A percentile compares a stretch with the other conserved stretches of the same genome.
Conservation (phyloP, 2,113 vertebrate species). For the Neotoma lepida region DNA sequence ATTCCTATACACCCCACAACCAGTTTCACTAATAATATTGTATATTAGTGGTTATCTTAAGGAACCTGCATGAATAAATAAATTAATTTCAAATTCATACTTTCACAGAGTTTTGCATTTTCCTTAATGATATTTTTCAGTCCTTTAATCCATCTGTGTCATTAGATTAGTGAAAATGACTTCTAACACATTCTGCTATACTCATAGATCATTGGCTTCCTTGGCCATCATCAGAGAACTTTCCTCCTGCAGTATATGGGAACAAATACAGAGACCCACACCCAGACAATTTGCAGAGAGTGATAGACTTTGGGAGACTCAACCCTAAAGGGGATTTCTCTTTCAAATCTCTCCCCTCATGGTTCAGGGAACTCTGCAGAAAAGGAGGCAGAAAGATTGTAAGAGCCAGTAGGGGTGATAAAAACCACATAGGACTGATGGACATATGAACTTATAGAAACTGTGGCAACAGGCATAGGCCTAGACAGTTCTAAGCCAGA, state of each 20-base stretch:
- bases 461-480: not conserved
- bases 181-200: not conserved
- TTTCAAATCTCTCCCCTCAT: not conserved
- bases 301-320: too few relatives aligned
- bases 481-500: not conserved
- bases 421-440: not conserved
- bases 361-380: not conserved
- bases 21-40: not conserved
- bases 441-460: not conserved
- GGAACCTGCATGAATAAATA: not conserved
- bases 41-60: not conserved
- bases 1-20: rapidly evolving
- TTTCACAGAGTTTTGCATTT: not conserved
- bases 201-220: not conserved
- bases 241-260: not conserved
- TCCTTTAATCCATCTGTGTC: not conserved
- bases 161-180: not conserved
- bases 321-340: too few relatives aligned
- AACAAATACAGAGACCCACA: not conserved
- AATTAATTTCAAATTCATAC: not conserved
- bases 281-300: not conserved
- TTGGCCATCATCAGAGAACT: not conserved
- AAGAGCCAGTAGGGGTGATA: not conserved
- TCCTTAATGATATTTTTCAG: not conserved
- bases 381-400: not conserved